Percentiles rank a stretch among this genome's conserved stretches.
Evolutionary conservation across 2,797 vertebrate species (phyloP).

Genomic region (Pempheris klunzingeri): DNA sequence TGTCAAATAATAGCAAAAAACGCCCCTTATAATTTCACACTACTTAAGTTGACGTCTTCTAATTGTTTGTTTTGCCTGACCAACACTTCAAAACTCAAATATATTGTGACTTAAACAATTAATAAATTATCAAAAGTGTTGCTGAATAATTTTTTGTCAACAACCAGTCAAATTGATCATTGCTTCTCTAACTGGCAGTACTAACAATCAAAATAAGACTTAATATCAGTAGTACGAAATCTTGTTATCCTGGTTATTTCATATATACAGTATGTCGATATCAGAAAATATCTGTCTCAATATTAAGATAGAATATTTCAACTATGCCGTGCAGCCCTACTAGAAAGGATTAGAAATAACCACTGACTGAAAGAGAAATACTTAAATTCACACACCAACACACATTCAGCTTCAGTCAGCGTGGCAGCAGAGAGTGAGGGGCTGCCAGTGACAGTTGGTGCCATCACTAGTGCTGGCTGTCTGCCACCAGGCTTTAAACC

Average conservation of each 20-base stretch:
- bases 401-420: constrained; percentile 38
- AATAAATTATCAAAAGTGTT: not conserved
- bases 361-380: constrained; percentile 22
- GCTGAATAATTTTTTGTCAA: not conserved
- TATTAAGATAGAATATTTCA: not conserved
- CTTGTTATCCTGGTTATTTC: no score
- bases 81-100: no score
- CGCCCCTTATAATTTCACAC: no score
- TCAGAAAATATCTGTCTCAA: not conserved
- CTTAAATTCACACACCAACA: constrained; percentile 23
- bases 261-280: not conserved
- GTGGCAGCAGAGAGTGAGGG: constrained; percentile 55
- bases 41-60: no score
- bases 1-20: no score
- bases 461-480: constrained; percentile 77
- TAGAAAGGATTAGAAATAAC: constrained; percentile 4
- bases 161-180: not conserved
- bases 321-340: not conserved
- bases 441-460: constrained; percentile 82
- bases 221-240: not conserved
- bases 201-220: not conserved
- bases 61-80: no score
- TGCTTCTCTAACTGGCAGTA: not conserved
- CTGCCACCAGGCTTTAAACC: constrained; percentile 77
- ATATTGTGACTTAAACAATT: not conserved